Conservation (phyloP, 2,113 vertebrate genomes). For the Onychorhynchus coronatus region DNA sequence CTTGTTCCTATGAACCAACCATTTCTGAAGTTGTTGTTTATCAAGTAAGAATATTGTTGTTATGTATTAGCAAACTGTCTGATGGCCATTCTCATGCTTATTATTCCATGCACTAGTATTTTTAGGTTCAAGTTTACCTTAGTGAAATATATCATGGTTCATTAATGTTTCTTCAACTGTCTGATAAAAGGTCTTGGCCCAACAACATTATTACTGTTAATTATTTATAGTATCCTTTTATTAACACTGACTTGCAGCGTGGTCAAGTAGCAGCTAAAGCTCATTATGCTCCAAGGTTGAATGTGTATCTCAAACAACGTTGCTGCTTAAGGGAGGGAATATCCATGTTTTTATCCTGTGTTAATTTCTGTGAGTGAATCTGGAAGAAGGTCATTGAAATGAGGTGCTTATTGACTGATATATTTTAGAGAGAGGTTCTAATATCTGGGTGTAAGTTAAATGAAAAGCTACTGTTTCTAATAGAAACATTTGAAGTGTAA, state of each 20-base stretch:
- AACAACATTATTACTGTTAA: slow-evolving; percentile 84
- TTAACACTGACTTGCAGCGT: slow-evolving; percentile 59
- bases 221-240: slow-evolving; percentile 78
- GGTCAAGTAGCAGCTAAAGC: not conserved
- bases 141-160: slow-evolving; percentile 61
- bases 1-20: slow-evolving; percentile 53
- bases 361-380: not conserved
- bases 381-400: not conserved
- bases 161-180: slow-evolving; percentile 61
- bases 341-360: not conserved
- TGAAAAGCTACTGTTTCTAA: not conserved
- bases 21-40: slow-evolving; percentile 60
- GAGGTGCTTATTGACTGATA: not conserved
- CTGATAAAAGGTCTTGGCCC: slow-evolving; percentile 80
- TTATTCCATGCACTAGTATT: slow-evolving; percentile 36
- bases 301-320: rapidly evolving
- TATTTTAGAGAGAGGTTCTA: not conserved
- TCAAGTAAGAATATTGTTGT: slow-evolving; percentile 61
- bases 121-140: slow-evolving; percentile 68
- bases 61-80: slow-evolving; percentile 67
- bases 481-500: not conserved
- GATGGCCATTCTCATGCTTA: slow-evolving; percentile 36
- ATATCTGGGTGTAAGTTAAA: not conserved
- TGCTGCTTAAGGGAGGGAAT: not conserved
- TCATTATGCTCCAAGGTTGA: not conserved